phyloP scores from a whole-genome alignment of 2,888 invertebrate species.

The Hermaeophaga mercurialis region DNA sequence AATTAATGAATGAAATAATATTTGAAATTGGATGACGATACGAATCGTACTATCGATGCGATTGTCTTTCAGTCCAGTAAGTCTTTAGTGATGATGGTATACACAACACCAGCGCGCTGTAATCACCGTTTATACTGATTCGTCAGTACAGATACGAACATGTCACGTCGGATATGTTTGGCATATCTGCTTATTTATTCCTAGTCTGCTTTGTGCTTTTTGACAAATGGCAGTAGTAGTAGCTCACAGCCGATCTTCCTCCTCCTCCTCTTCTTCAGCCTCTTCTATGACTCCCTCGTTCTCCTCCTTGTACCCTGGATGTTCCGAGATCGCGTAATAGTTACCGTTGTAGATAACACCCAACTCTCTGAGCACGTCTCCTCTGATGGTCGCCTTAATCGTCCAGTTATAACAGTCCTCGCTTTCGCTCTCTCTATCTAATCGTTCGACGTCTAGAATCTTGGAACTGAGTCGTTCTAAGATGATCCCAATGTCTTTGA shows the following conservation, averaged over 20 bases:
- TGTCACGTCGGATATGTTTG: conserved; percentile 55
- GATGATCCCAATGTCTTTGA: conserved; percentile 95
- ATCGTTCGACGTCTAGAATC: conserved; percentile 89
- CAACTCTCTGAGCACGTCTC: conserved; percentile 87
- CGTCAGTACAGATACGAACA: conserved; percentile 37
- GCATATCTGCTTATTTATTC: conserved; percentile 48
- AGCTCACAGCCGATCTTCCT: conserved; percentile 65
- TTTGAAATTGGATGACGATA: conserved; percentile 20
- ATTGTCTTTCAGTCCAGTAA: conserved; percentile 31
- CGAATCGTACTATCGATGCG: conserved; percentile 32
- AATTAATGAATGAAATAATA: conserved; percentile 18
- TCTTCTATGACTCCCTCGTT: conserved; percentile 85
- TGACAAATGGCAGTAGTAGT: conserved; percentile 45
- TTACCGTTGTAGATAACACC: conserved; percentile 95
- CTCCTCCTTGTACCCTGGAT: conserved; percentile 91
- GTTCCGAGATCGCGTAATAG: conserved; percentile 93
- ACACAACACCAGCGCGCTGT: conserved; percentile 30
- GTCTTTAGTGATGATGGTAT: conserved; percentile 6
- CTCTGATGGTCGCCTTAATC: conserved; percentile 92
- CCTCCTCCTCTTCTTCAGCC: conserved; percentile 82
- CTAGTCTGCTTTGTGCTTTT: conserved; percentile 48
- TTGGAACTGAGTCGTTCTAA: conserved; percentile 90
- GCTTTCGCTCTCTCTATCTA: conserved; percentile 90
- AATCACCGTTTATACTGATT: conserved; percentile 35
- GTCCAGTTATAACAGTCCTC: conserved; percentile 97